Base-by-base conservation (phyloP, 2,797 vertebrate genomes). In the Pagetopsis macropterus region DNA sequence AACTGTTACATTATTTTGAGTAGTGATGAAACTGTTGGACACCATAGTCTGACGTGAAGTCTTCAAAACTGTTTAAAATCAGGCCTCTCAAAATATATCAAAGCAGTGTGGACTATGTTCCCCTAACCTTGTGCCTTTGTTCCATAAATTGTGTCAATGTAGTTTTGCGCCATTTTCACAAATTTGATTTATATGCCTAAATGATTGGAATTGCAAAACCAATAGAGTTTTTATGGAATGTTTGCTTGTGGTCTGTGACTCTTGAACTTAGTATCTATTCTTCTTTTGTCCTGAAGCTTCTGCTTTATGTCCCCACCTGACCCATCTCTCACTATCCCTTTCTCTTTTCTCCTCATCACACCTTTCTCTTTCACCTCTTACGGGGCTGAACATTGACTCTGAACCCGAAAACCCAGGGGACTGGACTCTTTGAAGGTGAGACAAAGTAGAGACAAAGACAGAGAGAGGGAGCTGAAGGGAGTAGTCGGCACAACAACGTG, bases 311-410 rank as follows among this genome's bases (percentile, higher is more conserved):
- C n/a, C 10, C 74, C 55, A 58, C 59, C 74, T 73, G 72, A 82
- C 87, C 75, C 7, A 1, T 48, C 43, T 62, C 14, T 59, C 51
- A 16, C 21, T 45, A 33, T 66, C 69, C 72, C 54, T 62, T 48
- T 56, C 23, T 73, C 52, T 49, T 75, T 65, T 76, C 40, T 59
- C 64, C 21, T 45, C 67, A 14, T 74, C 63, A 27, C 62, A 10
- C 65, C 67, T 62, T 71, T 65, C 52, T 80, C 17, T 60, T 66
- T 52, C 63, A 12, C 57, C 70, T 68, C 65, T 70, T 83, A 46
- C 83, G 80, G 74, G 86, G 78, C 74, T 84, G 84, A 84, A 89
- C 86, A 79, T 78, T 77, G 78, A 88, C 67, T 76, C 85, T 74
- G 62, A 79, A 59, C 58, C 61, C 63, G 27, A 37, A 79, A 66